Conservation (phyloP, 2,113 vertebrate genomes). For the Chloebia gouldiae region DNA sequence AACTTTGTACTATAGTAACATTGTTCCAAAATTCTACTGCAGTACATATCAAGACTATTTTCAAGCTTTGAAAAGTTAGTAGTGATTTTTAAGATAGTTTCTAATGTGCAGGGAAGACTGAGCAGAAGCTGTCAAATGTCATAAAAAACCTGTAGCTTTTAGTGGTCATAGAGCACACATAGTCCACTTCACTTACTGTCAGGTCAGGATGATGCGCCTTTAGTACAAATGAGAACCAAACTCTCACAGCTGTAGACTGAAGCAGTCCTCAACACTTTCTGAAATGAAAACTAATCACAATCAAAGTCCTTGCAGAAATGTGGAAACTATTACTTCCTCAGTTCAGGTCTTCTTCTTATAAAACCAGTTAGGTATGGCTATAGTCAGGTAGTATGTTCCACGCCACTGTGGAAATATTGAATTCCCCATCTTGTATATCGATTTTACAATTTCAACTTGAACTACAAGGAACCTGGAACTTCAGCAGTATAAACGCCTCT, state of each 20-base stretch:
- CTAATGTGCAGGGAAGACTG: not conserved
- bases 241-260: not conserved
- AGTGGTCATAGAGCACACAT: rapidly evolving
- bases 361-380: not conserved
- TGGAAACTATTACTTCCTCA: not conserved
- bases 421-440: not conserved
- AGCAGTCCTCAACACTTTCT: not conserved
- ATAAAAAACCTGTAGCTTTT: not conserved
- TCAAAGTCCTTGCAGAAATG: not conserved
- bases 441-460: not conserved
- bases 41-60: not conserved
- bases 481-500: not conserved
- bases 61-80: not conserved
- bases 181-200: not conserved
- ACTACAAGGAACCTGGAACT: not conserved
- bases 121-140: not conserved
- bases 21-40: not conserved
- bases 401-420: not conserved
- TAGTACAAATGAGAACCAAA: not conserved
- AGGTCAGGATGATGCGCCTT: not conserved
- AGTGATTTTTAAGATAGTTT: not conserved
- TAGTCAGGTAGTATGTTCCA: not conserved
- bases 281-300: not conserved
- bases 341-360: not conserved
- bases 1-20: not conserved